phyloP scores from a whole-genome alignment of 2,113 vertebrate genomes.

The Macquaria australasica region DNA sequence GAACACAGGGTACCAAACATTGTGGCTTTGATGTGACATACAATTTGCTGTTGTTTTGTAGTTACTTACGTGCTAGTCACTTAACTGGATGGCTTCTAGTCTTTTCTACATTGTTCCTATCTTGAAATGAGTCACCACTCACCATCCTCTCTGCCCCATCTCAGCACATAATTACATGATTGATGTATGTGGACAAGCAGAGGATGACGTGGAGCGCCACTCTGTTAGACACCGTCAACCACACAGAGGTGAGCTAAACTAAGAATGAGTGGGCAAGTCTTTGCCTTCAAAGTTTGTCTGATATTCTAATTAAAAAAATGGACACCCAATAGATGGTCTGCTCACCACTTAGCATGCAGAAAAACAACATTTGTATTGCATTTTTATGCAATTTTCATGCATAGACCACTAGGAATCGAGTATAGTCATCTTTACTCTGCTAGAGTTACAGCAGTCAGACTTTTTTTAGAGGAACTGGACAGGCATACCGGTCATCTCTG shows the following conservation, averaged over 20 bases:
- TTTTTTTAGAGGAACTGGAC: not conserved
- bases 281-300: slow-evolving; percentile 26
- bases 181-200: slow-evolving; percentile 56
- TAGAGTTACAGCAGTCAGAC: not conserved
- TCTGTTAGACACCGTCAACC: slow-evolving; percentile 44
- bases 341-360: not conserved
- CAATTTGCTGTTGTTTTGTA: not conserved
- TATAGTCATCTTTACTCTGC: not conserved
- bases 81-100: not conserved
- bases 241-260: slow-evolving; percentile 38
- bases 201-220: slow-evolving; percentile 27
- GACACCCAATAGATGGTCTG: not conserved
- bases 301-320: slow-evolving; percentile 42
- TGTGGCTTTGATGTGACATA: not conserved
- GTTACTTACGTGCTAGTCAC: slow-evolving; percentile 5
- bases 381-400: not conserved
- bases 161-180: slow-evolving; percentile 48
- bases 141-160: slow-evolving; percentile 35
- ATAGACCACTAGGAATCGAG: too few species aligned
- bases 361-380: not conserved
- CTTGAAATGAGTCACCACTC: slow-evolving; percentile 45
- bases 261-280: slow-evolving; percentile 13
- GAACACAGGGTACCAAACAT: too few species aligned
- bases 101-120: not conserved
- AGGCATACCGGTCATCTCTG: not conserved